Evolutionary conservation across 2,797 vertebrate genomes (phyloP), one percentile per base, ranked within the genome.

Genomic region (Apogon talboti): DNA sequence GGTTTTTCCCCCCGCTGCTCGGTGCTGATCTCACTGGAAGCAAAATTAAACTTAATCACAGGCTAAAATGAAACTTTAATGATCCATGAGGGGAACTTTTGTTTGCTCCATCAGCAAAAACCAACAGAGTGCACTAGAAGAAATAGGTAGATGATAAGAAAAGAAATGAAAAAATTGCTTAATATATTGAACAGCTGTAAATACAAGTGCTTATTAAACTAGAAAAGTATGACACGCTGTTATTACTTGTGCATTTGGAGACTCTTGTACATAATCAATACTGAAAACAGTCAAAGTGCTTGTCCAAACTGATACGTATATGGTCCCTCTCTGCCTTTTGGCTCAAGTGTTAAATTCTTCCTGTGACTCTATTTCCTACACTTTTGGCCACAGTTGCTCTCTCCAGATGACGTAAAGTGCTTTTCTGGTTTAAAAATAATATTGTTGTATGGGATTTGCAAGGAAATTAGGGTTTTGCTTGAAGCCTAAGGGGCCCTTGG

Each of bases 371-470:
- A 65, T 80, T 86, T 84, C 70, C 76, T 81, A 41, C 49, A 56
- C 59, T 80, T 64, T 50, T 77, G 74, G 75, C 68, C 64, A 59
- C 49, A 37, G 11, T 45, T 21, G 14, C 61, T 85, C 84, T 74
- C 66, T 45, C 43, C 63, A 65, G 69, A 77, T 88, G 81, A 88
- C 71, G 60, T 83, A 67, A 85, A 87, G 82, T 68, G 66, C 71
- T 87, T 83, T 86, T 52, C 84, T 88, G 85, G 83, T 86, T 86
- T 86, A 85, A 89, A 89, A 77, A 79, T 81, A 91, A 89, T 90
- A 91, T 91, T 92, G 79, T 83, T 78, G 59, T 78, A 72, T 66
- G 74, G 83, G 85, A 89, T 91, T 88, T 90, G 84, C 61, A 68
- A 90, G 87, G 87, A 91, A 91, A 90, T 89, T 72, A 77, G 75